These are phyloP conservation scores for Cecropterus lyciades DNA, from an alignment of 1,140 invertebrate genomes.

Conservation along the genomic window DNA sequence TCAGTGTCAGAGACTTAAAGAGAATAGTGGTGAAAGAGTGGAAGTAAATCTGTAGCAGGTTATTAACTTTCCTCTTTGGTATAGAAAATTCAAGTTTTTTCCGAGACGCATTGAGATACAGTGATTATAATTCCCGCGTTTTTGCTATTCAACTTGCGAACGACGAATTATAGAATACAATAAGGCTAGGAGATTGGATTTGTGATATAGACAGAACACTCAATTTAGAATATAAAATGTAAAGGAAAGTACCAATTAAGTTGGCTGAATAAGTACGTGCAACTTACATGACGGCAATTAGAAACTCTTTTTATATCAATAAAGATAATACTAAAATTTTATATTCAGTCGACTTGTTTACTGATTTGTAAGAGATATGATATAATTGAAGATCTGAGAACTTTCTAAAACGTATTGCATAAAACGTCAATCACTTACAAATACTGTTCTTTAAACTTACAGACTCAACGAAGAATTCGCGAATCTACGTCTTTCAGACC, in stretches of 20 bases:
- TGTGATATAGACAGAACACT: conserved; percentile 29
- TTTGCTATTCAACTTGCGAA: conserved; percentile 57
- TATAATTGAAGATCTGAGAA: too few species aligned
- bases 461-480: conserved; percentile 95
- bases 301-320: neutral
- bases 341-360: too few species aligned
- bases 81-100: conserved; percentile 64
- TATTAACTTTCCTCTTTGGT: conserved; percentile 74
- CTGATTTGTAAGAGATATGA: too few species aligned
- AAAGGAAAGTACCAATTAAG: conserved; percentile 11
- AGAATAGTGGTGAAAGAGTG: conserved; percentile 59
- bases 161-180: conserved; percentile 45
- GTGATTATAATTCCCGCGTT: conserved; percentile 70
- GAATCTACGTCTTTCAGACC: conserved; percentile 92
- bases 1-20: conserved; percentile 46
- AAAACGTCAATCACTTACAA: too few species aligned
- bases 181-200: conserved; percentile 37
- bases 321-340: neutral
- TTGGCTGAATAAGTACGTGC: neutral
- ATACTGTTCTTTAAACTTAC: conserved; percentile 46
- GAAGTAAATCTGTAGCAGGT: conserved; percentile 55
- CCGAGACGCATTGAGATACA: conserved; percentile 45
- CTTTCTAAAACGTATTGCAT: too few species aligned
- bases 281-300: neutral
- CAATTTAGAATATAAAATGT: conserved; percentile 29